A percentile compares a stretch with the other conserved stretches of the same genome.
Evolutionary conservation across 2,888 invertebrate species (phyloP).

Genomic region (Sarcophaga variegata): DNA sequence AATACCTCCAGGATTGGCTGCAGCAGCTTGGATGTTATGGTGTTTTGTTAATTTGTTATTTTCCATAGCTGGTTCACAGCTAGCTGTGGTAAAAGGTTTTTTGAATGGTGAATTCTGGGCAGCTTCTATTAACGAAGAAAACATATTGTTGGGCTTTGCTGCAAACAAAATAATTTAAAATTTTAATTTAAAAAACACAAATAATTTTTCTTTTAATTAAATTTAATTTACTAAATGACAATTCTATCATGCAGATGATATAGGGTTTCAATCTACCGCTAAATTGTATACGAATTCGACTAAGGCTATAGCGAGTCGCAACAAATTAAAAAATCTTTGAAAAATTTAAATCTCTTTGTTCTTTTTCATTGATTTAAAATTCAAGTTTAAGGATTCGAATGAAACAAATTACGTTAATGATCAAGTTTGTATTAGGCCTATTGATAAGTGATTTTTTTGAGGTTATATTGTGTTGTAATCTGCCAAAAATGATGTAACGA

Average conservation of each 20-base stretch:
- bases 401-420: conserved; percentile 19
- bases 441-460: conserved; percentile 36
- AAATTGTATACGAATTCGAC: neutral
- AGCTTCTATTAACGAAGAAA: conserved; percentile 85
- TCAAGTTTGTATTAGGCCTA: conserved; percentile 39
- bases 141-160: conserved; percentile 76
- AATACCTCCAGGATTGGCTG: conserved; percentile 77
- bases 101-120: conserved; percentile 86
- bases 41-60: conserved; percentile 74
- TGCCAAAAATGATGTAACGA: conserved; percentile 70
- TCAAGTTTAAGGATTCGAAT: conserved; percentile 52
- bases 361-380: conserved; percentile 15
- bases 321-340: neutral
- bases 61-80: conserved; percentile 80
- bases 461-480: conserved; percentile 63
- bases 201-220: neutral
- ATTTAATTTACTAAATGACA: no score
- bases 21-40: conserved; percentile 79
- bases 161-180: conserved; percentile 6
- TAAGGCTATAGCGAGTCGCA: neutral
- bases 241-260: no score
- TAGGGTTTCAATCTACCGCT: no score
- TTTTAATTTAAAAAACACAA: neutral
- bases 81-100: conserved; percentile 84
- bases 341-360: no score